phyloP scores from a whole-genome alignment of 2,797 vertebrate genomes.

The Antrozous pallidus region DNA sequence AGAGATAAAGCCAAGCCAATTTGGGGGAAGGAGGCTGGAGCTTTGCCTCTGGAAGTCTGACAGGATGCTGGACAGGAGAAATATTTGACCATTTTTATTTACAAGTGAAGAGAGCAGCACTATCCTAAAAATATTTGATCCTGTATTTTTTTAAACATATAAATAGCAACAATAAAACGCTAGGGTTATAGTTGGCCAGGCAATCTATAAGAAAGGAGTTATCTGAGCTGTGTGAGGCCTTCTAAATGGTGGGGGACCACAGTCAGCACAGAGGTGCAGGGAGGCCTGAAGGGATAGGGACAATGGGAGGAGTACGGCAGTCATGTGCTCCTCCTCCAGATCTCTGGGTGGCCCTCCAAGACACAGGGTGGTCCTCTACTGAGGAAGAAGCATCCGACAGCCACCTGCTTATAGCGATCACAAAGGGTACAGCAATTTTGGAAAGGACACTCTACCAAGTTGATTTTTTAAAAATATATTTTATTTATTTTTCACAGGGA shows the following conservation, averaged over 20 bases:
- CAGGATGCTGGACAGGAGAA: neutral
- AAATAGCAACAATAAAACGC: neutral
- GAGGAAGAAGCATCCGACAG: neutral
- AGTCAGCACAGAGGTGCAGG: neutral
- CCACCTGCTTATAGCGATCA: fast-evolving
- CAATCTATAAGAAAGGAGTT: neutral
- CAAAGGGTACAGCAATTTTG: neutral
- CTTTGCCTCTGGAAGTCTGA: neutral
- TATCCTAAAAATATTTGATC: neutral
- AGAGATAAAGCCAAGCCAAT: neutral
- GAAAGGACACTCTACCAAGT: neutral
- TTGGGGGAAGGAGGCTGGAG: neutral
- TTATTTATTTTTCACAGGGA: no score
- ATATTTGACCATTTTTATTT: neutral
- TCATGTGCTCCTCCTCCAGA: neutral
- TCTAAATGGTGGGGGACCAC: neutral
- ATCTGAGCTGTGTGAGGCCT: neutral
- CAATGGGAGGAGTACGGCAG: neutral
- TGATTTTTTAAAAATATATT: no score
- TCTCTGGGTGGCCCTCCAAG: neutral
- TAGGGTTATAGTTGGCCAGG: neutral
- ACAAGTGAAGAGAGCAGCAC: neutral
- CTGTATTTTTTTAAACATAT: neutral
- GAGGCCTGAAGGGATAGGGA: neutral
- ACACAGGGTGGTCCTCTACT: neutral